Base-by-base conservation (phyloP, 2,797 vertebrate genomes). In the Eulemur mongoz region DNA sequence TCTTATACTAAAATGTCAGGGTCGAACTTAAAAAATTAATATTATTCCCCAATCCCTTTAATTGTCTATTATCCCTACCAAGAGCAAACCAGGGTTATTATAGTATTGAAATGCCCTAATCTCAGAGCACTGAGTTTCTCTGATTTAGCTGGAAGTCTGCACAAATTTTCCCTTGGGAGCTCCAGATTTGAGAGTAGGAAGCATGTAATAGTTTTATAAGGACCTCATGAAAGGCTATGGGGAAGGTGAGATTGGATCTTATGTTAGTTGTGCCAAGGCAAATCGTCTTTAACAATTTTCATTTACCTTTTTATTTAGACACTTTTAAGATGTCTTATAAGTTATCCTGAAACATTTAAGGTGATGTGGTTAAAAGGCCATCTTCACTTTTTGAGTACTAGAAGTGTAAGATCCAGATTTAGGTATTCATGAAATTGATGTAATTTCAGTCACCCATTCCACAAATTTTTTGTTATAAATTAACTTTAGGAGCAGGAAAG, bases 1-100 rank as follows among this genome's bases (percentile, higher is more conserved):
- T 91, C 65, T 91, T 89, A 52, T 27, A 52, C 50, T 80, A 65
- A 88, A 52, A 72, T 84, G 30, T 88, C 43, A 80, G 32, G n/a
- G 73, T 80, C 83, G n/a, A 73, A 79, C 25, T 88, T 88, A 88
- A 88, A 92, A 85, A 88, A 59, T 87, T 97, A 65, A 87, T 85
- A n/a, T 95, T 59, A 57, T 85, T 89, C 43, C 32, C 18, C 89
- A 59, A 52, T 57, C 20, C 57, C 61, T 92, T 94, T 90, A 93
- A 45, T 93, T 72, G 25, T 65, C 61, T 72, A 1, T 92, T 94
- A 72, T 59, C 20, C 54, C 76, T 90, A 82, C 76, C 57, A 90
- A 81, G 59, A 70, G 50, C 50, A 93, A 81, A 70, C 35, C 30
- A 72, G 35, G 48, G 59, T 73, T 35, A 22, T 72, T 81, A 30